These are phyloP conservation scores for Mesorhabditis belari DNA, from an alignment of 2,888 invertebrate species.

Conservation along the genomic window DNA sequence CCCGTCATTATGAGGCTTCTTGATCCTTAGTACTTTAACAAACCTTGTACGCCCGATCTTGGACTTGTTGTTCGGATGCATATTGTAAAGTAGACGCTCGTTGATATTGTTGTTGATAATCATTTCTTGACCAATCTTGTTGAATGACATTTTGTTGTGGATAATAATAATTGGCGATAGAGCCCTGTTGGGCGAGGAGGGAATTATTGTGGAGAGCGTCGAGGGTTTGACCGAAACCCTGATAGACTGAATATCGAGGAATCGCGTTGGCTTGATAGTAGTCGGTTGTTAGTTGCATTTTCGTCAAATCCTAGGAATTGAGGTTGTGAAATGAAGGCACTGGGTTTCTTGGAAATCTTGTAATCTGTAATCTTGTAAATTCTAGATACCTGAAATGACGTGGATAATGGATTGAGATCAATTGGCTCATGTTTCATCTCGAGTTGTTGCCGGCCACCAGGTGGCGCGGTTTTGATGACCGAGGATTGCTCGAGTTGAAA, in stretches of 20 bases:
- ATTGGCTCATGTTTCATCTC: conserved; percentile 49
- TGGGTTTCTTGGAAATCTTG: too few species aligned
- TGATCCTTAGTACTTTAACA: too few species aligned
- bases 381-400: conserved; percentile 5
- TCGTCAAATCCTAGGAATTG: conserved; percentile 42
- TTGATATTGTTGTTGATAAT: conserved; percentile 5
- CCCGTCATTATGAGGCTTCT: too few species aligned
- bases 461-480: conserved; percentile 53
- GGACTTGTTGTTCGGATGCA: neutral
- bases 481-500: conserved; percentile 38
- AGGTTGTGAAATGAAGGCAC: conserved; percentile 6
- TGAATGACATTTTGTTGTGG: conserved; percentile 8
- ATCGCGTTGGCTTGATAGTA: conserved; percentile 31
- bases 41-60: neutral
- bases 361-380: neutral
- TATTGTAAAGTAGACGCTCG: conserved; percentile 1
- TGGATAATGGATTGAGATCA: conserved; percentile 40
- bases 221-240: conserved; percentile 2
- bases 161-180: conserved; percentile 4
- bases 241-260: conserved; percentile 16
- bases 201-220: neutral
- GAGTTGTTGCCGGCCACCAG: conserved; percentile 26
- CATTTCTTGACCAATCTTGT: conserved; percentile 21
- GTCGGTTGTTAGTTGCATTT: conserved; percentile 41
- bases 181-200: conserved; percentile 2